phyloP scores from a whole-genome alignment of 64 coral and sea anemone species.

The Astreopora myriophthalma region DNA sequence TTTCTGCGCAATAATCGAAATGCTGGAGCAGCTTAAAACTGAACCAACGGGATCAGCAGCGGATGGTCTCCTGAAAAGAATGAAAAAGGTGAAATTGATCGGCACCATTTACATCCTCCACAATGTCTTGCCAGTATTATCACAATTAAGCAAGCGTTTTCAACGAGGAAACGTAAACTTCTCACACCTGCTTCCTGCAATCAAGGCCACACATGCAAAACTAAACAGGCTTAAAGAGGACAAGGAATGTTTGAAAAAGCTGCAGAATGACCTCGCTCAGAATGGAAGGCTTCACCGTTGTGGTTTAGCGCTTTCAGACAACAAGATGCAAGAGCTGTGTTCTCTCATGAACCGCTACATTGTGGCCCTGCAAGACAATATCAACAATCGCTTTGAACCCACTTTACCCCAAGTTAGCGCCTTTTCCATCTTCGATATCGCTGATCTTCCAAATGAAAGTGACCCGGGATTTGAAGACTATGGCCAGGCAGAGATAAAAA shows the following conservation, averaged over 20 bases:
- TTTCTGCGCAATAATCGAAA: conserved; percentile 27
- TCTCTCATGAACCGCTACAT: conserved; percentile 43
- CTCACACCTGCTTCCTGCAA: conserved; percentile 42
- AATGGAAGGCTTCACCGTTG: conserved; percentile 36
- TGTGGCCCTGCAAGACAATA: conserved; percentile 38
- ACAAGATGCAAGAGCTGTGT: conserved; percentile 53
- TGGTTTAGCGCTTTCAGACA: conserved; percentile 43
- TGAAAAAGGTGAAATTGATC: conserved; percentile 40
- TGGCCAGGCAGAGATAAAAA: conserved; percentile 34
- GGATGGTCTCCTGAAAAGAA: conserved; percentile 41
- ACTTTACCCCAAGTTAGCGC: conserved; percentile 38
- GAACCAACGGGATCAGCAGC: conserved; percentile 37
- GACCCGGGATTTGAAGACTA: conserved; percentile 39
- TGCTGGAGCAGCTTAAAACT: conserved; percentile 43
- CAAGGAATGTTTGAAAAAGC: conserved; percentile 46
- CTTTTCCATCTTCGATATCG: conserved; percentile 41
- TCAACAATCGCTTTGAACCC: conserved; percentile 51
- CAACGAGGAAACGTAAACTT: conserved; percentile 47
- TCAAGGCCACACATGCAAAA: conserved; percentile 42
- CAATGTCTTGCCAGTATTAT: conserved; percentile 43
- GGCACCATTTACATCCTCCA: conserved; percentile 47
- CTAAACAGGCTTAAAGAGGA: conserved; percentile 38
- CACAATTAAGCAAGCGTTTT: conserved; percentile 51
- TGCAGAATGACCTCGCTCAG: conserved; percentile 37
- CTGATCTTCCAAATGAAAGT: conserved; percentile 49